Base-by-base conservation (phyloP, 2,113 vertebrate species). In the Brachirus orientalis region DNA sequence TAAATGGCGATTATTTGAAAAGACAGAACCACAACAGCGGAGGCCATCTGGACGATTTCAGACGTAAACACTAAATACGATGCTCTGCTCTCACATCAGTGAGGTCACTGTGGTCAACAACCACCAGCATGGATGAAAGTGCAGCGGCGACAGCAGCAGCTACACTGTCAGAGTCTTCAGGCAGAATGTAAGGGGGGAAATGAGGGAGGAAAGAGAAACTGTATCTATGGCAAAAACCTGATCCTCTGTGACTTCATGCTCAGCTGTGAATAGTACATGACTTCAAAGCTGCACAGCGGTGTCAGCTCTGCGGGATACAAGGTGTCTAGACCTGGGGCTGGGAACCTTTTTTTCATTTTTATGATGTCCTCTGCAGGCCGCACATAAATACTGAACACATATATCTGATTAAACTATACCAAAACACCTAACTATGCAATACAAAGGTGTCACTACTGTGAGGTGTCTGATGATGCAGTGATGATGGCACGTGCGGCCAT, bases 251-350 rank as follows among this genome's bases (percentile, higher is more conserved):
- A 82, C 77, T 71, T 78, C 77, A 57, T 70, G 59, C 67, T 69
- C 71, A 72, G 73, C 66, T 85, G 83, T 85, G 80, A 86, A 84
- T 82, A 82, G 80, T 85, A 72, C 75, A 84, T 82, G 78, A 82
- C 72, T 70, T 79, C 53, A 82, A 74, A 69, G 79, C 63, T 62
- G 43, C 51, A 69, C 47, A 38, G 59, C 22, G 69, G 68, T 48
- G 62, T 80, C 77, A 44, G 54, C 66, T 66, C 63, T 62, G 57
- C 64, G 72, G 59, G 45, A 51, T 43, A 51, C 50, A 14, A 57
- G 60, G 48, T 52, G 67, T 72, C 79, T 65, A 75, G 58, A 79
- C 63, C n/a, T 12, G 16, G n/a, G 53, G 35, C 40, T 37, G 53
- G 35, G 17, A 36, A 54, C 33, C 28, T 2, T 10, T 37, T 6